Evolutionary conservation across 2,888 invertebrate species (phyloP).

Genomic region (Ceratothoa steindachneri): DNA sequence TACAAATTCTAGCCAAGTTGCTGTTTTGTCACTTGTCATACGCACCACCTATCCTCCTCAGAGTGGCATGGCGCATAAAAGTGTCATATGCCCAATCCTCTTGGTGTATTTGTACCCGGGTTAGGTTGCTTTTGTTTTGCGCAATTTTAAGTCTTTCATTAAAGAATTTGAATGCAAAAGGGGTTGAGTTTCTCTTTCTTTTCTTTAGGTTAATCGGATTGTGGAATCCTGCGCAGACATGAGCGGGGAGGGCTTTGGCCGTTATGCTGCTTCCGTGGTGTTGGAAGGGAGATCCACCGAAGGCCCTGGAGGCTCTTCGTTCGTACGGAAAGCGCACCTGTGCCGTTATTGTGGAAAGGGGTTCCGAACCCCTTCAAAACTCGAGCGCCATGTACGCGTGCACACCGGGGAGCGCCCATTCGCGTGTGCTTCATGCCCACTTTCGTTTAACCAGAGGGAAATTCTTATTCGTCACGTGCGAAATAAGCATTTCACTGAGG

Average conservation of each 20-base stretch:
- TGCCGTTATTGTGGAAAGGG: conserved; percentile 17
- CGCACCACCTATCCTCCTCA: no score
- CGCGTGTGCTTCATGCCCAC: conserved; percentile 25
- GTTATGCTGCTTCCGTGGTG: background rate
- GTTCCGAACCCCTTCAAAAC: conserved; percentile 25
- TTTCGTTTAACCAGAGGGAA: conserved; percentile 29
- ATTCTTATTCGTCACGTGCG: background rate
- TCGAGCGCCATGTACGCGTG: conserved; percentile 35
- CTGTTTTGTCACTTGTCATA: no score
- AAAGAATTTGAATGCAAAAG: no score
- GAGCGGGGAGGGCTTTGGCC: background rate
- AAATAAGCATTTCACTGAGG: background rate
- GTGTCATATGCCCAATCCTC: no score
- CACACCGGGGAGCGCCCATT: conserved; percentile 44
- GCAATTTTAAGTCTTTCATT: no score
- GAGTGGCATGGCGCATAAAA: no score
- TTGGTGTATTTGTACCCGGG: no score
- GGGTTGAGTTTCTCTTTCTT: background rate
- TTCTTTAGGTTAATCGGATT: background rate
- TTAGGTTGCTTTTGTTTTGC: no score
- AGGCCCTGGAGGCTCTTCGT: background rate
- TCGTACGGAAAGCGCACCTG: background rate
- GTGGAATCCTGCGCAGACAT: background rate
- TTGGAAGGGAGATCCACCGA: background rate
- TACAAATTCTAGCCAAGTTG: no score